Evolutionary conservation across 2,797 vertebrate genomes (phyloP), one percentile per base, ranked within the genome.

Genomic region (Microhierax caerulescens): DNA sequence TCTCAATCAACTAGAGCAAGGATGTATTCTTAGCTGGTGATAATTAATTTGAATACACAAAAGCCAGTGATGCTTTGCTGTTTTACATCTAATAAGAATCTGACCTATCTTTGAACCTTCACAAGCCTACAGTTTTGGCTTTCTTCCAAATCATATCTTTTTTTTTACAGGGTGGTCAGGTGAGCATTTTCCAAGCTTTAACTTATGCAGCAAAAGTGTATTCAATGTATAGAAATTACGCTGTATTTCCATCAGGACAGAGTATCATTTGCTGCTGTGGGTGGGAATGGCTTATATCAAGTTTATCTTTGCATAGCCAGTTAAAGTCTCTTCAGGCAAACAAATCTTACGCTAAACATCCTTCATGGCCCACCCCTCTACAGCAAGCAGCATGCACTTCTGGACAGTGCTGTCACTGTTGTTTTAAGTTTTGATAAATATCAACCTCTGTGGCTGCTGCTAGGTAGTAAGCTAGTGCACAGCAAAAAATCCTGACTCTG

Each of bases 171-270:
- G 13, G 18, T 22, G 32, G 7, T 59, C 45, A 85, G 24, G 39
- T 90, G 50, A 88, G 23, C 11, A 7, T 82, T 1, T 4, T 69
- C 45, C 34, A 56, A 22, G 34, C 22, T 65, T 68, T 85, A 56
- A 25, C 51, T 82, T 48, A 4, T 0, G 0, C 45, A 53, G 16
- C 61, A 69, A 72, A 50, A 0, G 0, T 50, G 7, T 77, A 39
- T 30, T 85, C 56, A 39, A 28, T 28, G 22, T 67, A 37, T 18
- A 68, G 32, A 57, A 76, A 30, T 5, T 8, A 9, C 37, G 19
- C 39, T 61, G 37, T 7, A 2, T 89, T 91, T 74, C 64, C 54
- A 17, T 28, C n/a, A n/a, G 34, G 36, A 18, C 21, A 34, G 20
- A 61, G 20, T 20, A 34, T 24, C 3, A 8, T 14, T 54, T 68